A percentile compares a stretch with the other conserved stretches of the same genome.
These are phyloP conservation scores for Drosophila diplacantha DNA, from an alignment of 2,888 invertebrate genomes.

Conservation along the genomic window DNA sequence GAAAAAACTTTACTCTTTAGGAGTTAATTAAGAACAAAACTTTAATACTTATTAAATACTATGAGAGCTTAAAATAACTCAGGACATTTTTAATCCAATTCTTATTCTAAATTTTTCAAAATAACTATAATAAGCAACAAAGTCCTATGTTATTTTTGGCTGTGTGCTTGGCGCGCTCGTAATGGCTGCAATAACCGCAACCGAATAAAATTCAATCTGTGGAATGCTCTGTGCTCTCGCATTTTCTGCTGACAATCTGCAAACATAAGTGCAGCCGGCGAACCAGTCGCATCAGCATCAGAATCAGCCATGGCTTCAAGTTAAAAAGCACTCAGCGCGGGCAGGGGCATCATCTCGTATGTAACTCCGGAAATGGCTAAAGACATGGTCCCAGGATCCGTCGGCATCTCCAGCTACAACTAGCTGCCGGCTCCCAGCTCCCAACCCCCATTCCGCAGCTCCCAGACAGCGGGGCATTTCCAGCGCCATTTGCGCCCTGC, in stretches of 20 bases:
- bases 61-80: too few relatives aligned
- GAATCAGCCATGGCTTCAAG: conserved; percentile 37
- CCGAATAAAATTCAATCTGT: conserved; percentile 69
- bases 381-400: conserved; percentile 45
- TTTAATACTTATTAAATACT: too few relatives aligned
- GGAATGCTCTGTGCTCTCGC: conserved; percentile 60
- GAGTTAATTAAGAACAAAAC: too few relatives aligned
- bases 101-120: too few relatives aligned
- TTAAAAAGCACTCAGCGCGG: conserved; percentile 64
- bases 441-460: conserved; percentile 1
- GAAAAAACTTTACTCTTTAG: not conserved
- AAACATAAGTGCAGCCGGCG: conserved; percentile 60
- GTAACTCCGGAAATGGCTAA: conserved; percentile 62
- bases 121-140: too few relatives aligned
- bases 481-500: conserved; percentile 49
- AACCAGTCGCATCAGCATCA: conserved; percentile 37
- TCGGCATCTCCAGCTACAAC: conserved; percentile 14
- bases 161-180: conserved; percentile 21
- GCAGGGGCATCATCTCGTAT: conserved; percentile 48
- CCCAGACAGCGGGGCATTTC: conserved; percentile 17
- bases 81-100: too few relatives aligned
- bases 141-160: not conserved
- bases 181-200: conserved; percentile 61
- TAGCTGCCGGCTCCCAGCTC: conserved; percentile 1
- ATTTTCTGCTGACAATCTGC: conserved; percentile 65